Percentiles rank a stretch among this genome's conserved stretches.
Evolutionary conservation across 1,140 invertebrate species (phyloP).

Genomic region (Bombus superbus): DNA sequence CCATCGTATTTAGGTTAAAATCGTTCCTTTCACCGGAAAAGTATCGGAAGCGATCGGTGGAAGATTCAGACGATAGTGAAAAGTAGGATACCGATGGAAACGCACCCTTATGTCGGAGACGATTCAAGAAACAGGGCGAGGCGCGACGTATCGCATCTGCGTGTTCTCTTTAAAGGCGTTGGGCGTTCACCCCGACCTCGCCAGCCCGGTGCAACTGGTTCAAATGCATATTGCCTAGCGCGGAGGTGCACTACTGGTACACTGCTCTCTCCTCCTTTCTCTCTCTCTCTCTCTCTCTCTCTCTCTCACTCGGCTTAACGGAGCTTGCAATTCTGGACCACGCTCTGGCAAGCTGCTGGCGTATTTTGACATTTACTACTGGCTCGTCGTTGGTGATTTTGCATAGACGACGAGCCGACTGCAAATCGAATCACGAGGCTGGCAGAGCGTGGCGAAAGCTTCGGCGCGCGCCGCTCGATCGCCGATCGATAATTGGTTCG

Average conservation of each 20-base stretch:
- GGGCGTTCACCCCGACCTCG: slow-evolving; percentile 82
- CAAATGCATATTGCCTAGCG: slow-evolving; percentile 76
- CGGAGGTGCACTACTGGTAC: slow-evolving; percentile 77
- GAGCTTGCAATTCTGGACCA: slow-evolving; percentile 61
- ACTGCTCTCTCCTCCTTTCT: slow-evolving; percentile 30
- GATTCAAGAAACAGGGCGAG: slow-evolving; percentile 74
- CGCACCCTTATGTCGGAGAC: slow-evolving; percentile 71
- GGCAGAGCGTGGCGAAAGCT: slow-evolving; percentile 13
- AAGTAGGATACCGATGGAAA: slow-evolving; percentile 54
- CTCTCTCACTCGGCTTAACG: slow-evolving; percentile 56
- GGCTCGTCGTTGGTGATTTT: slow-evolving; percentile 35
- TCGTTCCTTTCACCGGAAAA: not conserved
- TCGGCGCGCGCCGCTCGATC: not conserved
- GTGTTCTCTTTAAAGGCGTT: slow-evolving; percentile 80
- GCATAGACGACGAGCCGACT: slow-evolving; percentile 12
- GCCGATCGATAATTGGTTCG: not conserved
- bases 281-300: not conserved
- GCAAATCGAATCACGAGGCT: slow-evolving; percentile 37
- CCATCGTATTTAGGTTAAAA: not conserved
- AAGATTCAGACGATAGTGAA: not conserved
- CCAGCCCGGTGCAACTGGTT: slow-evolving; percentile 78
- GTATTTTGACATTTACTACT: slow-evolving; percentile 61
- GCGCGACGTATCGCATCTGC: slow-evolving; percentile 60
- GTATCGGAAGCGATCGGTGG: not conserved
- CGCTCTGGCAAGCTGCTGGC: slow-evolving; percentile 40